Base-by-base conservation (phyloP, 2,888 invertebrate species). In the Matsumyia berberina region DNA sequence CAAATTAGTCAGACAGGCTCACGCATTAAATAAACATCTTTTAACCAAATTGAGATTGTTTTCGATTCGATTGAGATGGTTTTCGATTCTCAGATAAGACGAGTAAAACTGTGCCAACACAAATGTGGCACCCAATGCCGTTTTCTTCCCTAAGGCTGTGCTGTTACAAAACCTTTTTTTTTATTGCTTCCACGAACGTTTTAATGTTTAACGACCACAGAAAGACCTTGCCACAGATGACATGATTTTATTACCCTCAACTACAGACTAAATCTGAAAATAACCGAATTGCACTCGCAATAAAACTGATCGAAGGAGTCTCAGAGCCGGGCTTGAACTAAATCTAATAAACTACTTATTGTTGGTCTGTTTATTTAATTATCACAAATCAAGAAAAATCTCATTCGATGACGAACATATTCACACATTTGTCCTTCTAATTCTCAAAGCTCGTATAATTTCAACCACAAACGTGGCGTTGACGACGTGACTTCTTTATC, bases 401-500 rank as follows among this genome's bases (percentile, higher is more conserved):
- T 33, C 11, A 62, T 46, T 15, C 15, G 12, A 9, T 44, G 51
- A 31, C 31, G 51, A 53, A 64, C 6, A 35, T 4, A 35, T 55
- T 64, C 64, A 64, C 6, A 35, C 24, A 35, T 55, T 64, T 73
- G 33, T 33, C 44, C 44, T 55, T 44, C 62, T 12, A 55, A 42
- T 55, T 74, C 37, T 42, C 53, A 8, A 37, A 51, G 17, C 11
- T 8, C 4, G 24, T 9, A 62, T 31, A 39, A 57, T 37, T 51
- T 44, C 1, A 66, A 17, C 29, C 8, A 44, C 37, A 44, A 53
- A 55, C 31, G 19, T 37, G 8, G 7, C 15, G n/a, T n/a, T n/a
- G n/a, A n/a, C n/a, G 17, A 57, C 19, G 51, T 64, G 51, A 70
- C 35, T 37, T 51, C 15, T 11, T 51, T 76, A 76, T 64, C 69